phyloP scores from a whole-genome alignment of 2,888 invertebrate species.

The Protodeltote pygarga region DNA sequence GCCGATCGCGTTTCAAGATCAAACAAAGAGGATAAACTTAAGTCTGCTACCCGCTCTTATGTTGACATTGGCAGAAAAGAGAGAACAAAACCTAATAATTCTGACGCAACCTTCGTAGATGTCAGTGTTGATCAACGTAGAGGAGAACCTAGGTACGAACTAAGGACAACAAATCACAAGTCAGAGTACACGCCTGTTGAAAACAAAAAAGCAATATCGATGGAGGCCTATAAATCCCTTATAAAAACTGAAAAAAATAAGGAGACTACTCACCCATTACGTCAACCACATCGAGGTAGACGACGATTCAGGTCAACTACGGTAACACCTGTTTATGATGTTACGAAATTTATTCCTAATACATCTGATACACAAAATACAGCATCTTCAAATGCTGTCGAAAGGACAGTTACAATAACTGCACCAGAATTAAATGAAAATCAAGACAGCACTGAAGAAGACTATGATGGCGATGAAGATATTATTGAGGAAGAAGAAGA shows the following conservation, averaged over 20 bases:
- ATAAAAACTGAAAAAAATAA: slow-evolving; percentile 42
- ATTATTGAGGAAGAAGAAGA: slow-evolving; percentile 54
- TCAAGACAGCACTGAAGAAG: slow-evolving; percentile 9
- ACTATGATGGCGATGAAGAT: slow-evolving; percentile 58
- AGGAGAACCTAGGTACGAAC: slow-evolving; percentile 80
- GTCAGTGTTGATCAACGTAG: slow-evolving; percentile 70
- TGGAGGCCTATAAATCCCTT: slow-evolving; percentile 66
- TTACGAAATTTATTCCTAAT: slow-evolving; percentile 58
- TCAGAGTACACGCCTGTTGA: slow-evolving; percentile 68
- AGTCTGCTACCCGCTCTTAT: slow-evolving; percentile 60
- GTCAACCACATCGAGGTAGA: slow-evolving; percentile 27
- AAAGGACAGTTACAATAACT: slow-evolving; percentile 53
- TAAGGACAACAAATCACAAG: slow-evolving; percentile 72
- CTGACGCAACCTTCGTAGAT: slow-evolving; percentile 65
- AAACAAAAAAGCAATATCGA: slow-evolving; percentile 68
- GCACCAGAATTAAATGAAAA: slow-evolving; percentile 18
- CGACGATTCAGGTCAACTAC: slow-evolving; percentile 41
- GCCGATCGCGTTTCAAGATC: slow-evolving; percentile 67
- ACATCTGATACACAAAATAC: slow-evolving; percentile 54
- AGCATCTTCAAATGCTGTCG: slow-evolving; percentile 63
- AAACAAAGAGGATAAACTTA: slow-evolving; percentile 63
- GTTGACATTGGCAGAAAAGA: slow-evolving; percentile 76
- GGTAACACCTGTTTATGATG: slow-evolving; percentile 55
- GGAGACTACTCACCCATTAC: slow-evolving; percentile 27
- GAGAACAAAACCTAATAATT: slow-evolving; percentile 54